A percentile compares a stretch with the other conserved stretches of the same genome.
Conservation (phyloP, 2,797 vertebrate species). For the Semaprochilodus insignis region DNA sequence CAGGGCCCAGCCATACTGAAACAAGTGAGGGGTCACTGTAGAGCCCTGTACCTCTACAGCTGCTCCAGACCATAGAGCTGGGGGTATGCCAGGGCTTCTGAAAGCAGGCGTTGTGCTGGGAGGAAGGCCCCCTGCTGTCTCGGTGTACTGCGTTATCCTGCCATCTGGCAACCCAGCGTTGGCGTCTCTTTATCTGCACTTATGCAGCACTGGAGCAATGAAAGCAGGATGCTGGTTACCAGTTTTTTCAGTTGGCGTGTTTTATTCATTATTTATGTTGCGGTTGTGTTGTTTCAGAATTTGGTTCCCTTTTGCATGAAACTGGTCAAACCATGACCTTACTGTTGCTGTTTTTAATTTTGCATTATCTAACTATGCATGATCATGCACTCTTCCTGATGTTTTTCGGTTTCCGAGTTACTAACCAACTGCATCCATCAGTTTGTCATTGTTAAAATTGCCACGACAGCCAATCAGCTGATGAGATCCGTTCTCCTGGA, state of each 20-base stretch:
- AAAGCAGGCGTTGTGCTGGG: conserved; percentile 25
- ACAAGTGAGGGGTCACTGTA: conserved; percentile 4
- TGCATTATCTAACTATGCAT: conserved; percentile 50
- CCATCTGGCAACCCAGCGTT: conserved; percentile 22
- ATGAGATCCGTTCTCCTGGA: conserved; percentile 65
- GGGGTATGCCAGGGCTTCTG: conserved; percentile 28
- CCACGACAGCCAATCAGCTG: conserved; percentile 86
- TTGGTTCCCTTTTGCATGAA: conserved; percentile 42
- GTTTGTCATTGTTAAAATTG: conserved; percentile 58
- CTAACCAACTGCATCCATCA: conserved; percentile 69
- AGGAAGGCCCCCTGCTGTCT: conserved; percentile 11
- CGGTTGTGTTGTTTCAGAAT: not conserved
- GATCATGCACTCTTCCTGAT: conserved; percentile 21
- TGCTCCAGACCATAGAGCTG: conserved; percentile 4
- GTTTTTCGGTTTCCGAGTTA: conserved; percentile 45
- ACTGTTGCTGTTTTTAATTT: not conserved
- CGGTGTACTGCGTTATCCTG: not conserved
- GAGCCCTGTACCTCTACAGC: conserved; percentile 8
- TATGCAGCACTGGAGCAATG: not conserved
- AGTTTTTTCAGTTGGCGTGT: not conserved
- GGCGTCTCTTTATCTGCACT: conserved; percentile 3
- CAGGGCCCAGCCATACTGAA: conserved; percentile 4
- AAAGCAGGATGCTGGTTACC: not conserved
- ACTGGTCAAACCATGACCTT: not conserved
- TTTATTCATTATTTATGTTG: not conserved